Base-by-base conservation (phyloP, 64 coral and sea anemone species). In the Hydrozoanthus tunicans region DNA sequence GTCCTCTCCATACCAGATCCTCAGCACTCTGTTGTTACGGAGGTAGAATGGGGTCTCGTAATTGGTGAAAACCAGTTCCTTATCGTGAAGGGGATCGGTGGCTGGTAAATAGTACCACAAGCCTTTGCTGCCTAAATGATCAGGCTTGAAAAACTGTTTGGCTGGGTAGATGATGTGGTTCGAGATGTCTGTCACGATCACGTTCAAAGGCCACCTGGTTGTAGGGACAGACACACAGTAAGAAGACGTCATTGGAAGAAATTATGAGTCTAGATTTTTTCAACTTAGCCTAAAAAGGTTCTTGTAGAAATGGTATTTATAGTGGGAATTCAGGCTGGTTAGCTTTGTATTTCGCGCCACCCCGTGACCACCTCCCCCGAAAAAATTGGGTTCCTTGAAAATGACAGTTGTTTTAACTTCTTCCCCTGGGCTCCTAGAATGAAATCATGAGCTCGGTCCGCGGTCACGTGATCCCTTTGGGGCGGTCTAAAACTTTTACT, bases 91-190 rank as follows among this genome's bases (percentile, higher is more conserved):
- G 65, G 65, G 65, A 3, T 68, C 65, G 9, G 65, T 68, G 65
- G 65, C 20, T 5, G 74, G 74, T 6, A 77, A 51, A 14, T 77
- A 51, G 14, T 77, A 77, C 74, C 74, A 77, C 74, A 77, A 56
- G 51, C 74, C 74, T 55, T 77, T 77, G 25, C 43, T 77, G 0
- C 74, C 74, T 12, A 4, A 27, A 7, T 77, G 13, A 53, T 9
- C 74, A 9, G 74, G 52, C 8, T 77, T 77, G 10, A 77, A 77
- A 51, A 77, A 77, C 11, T 77, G 7, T 53, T 53, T 77, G 8
- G 52, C 43, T 5, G 74, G 74, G 74, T 53, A 77, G 74, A 77
- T 77, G 52, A 77, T 56, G 74, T 77, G 74, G 15, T 77, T 77
- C 51, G 43, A 53, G 52, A 13, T 77, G 74, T 77, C 74, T 5